Base-by-base conservation (phyloP, 2,797 vertebrate species). In the Amblyopsis hoosieri region DNA sequence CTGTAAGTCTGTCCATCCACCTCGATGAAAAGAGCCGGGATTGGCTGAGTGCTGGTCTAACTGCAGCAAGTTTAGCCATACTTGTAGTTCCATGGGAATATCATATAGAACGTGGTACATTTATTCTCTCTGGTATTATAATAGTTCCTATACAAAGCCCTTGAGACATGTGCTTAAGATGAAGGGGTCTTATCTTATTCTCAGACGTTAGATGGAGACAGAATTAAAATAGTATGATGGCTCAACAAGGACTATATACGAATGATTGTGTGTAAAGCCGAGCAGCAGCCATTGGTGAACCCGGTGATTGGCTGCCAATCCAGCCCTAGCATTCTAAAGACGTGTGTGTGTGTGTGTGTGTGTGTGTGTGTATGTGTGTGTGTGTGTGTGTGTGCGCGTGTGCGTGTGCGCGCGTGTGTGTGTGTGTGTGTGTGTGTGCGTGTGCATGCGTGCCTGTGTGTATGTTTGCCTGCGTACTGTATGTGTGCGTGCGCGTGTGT, bases 191-290 rank as follows among this genome's bases (percentile, higher is more conserved):
- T 42, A 19, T 56, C 56, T 60, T 58, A 2, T 45, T 15, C 57
- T 60, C 42, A 45, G 33, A 37, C 33, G 8, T 37, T 37, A 8
- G 33, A 37, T 37, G 33, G 5, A 37, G 6, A 37, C 33, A 8
- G 4, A 37, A 37, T 37, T 5, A 5, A 5, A 37, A 37, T 5
- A 37, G 55, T 75, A 70, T 59, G 63, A 67, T 31, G 7, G 71
- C 72, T 86, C 75, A 75, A 71, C 67, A 72, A 76, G 78, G 72
- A n/a, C 72, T 62, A 31, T 42, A 29, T 29, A 29, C 31, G 29
- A 55, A 31, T 58, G 64, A 71, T 61, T 70, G 74, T 71, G 66
- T 59, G 74, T 62, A 86, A 88, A 89, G 80, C 77, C 74, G 58
- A 45, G 66, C 63, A 66, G 69, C 72, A 77, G 81, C 68, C 64